Evolutionary conservation across 1,140 invertebrate species (phyloP).

Genomic region (Akabosia matsudoensis): DNA sequence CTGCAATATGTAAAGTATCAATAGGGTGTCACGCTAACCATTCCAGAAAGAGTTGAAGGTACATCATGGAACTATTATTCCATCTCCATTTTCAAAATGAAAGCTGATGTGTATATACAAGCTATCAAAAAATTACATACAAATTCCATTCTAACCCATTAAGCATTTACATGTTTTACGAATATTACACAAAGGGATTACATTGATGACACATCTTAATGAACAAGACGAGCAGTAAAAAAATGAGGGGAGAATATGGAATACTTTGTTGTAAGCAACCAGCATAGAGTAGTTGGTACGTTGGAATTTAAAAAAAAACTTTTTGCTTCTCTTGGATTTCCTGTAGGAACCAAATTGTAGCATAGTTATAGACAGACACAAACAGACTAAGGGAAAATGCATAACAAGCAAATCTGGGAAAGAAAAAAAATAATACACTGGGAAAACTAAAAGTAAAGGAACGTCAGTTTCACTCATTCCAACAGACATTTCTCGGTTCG

Average conservation of each 20-base stretch:
- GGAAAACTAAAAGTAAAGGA: not conserved
- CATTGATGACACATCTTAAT: conserved; percentile 6
- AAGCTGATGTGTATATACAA: not conserved
- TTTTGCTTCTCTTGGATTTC: not conserved
- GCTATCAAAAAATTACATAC: not conserved
- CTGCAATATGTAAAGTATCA: no score
- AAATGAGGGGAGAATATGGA: not conserved
- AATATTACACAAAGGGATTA: conserved; percentile 19
- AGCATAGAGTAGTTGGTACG: not conserved
- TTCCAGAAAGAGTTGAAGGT: no score
- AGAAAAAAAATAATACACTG: no score
- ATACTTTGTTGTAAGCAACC: no score
- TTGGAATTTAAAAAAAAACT: not conserved
- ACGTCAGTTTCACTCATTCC: not conserved
- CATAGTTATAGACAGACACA: not conserved
- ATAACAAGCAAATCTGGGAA: no score
- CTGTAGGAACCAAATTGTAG: not conserved
- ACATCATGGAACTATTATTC: no score
- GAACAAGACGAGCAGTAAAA: not conserved
- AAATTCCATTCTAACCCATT: conserved; percentile 20
- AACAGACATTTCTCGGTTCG: not conserved
- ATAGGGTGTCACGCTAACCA: no score
- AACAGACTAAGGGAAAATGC: no score
- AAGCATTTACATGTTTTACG: conserved; percentile 15
- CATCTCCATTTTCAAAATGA: no score